These are phyloP conservation scores for Mormyrops attenuatus DNA, from an alignment of 2,797 vertebrate species.

Conservation along the genomic window DNA sequence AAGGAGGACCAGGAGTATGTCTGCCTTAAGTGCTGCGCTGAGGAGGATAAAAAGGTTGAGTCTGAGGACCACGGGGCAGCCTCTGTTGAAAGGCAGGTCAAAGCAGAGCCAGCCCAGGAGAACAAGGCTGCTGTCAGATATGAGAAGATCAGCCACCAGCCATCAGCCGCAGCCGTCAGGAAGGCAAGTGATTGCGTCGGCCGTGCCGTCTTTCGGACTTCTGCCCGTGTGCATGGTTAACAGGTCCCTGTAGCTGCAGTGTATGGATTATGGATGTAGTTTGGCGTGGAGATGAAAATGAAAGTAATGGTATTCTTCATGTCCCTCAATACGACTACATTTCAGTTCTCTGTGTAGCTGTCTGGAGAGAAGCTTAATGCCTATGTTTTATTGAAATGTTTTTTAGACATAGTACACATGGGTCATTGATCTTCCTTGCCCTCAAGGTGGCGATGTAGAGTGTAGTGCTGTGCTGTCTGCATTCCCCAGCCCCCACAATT, in stretches of 20 bases:
- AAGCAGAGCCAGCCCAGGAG: constrained; percentile 61
- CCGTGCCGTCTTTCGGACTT: neutral
- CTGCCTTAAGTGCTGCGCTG: constrained; percentile 89
- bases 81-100: constrained; percentile 51
- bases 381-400: neutral
- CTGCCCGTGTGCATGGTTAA: neutral
- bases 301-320: neutral
- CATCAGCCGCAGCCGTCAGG: constrained; percentile 74
- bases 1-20: constrained; percentile 96
- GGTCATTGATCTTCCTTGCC: neutral
- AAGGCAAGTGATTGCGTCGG: constrained; percentile 56
- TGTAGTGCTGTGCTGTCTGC: neutral
- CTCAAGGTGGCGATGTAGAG: neutral
- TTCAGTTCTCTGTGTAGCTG: neutral
- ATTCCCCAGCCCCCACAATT: neutral
- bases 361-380: neutral
- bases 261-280: neutral
- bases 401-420: neutral
- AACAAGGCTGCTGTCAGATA: constrained; percentile 58
- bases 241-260: neutral
- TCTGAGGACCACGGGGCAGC: constrained; percentile 41
- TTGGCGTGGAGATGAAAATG: neutral
- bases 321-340: neutral
- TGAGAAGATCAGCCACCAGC: constrained; percentile 61
- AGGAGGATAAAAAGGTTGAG: constrained; percentile 78